Evolutionary conservation across 1,140 invertebrate species (phyloP).

Genomic region (Conus ventricosus): DNA sequence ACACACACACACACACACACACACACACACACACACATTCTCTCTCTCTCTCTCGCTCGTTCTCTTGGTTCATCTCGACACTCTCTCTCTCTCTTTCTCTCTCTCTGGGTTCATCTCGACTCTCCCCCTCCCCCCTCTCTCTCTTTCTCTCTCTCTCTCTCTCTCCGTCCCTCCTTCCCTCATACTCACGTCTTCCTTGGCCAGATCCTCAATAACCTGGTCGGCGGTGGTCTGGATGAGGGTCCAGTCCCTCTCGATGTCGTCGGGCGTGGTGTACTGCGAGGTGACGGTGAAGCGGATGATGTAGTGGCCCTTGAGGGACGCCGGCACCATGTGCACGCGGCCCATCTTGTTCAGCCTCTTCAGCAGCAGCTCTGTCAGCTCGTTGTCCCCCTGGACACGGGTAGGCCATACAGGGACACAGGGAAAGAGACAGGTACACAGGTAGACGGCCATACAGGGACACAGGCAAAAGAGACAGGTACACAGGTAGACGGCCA

Average conservation of each 20-base stretch:
- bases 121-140: not conserved
- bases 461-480: not conserved
- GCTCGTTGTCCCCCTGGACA: constrained; percentile 69
- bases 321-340: constrained; percentile 74
- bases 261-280: constrained; percentile 88
- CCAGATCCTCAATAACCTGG: constrained; percentile 31
- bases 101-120: not conserved
- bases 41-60: too few relatives aligned
- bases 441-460: too few relatives aligned
- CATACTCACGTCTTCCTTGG: constrained; percentile 7
- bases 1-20: not conserved
- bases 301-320: constrained; percentile 86
- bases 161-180: not conserved
- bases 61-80: not conserved
- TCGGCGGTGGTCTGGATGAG: constrained; percentile 35
- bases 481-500: not conserved
- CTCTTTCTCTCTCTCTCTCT: not conserved
- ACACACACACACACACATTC: not conserved
- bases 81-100: not conserved
- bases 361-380: constrained; percentile 73
- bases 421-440: not conserved
- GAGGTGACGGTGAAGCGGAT: constrained; percentile 96
- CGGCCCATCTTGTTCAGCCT: constrained; percentile 70
- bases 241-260: constrained; percentile 81
- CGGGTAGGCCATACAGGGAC: not conserved